Percentiles rank a stretch among this genome's conserved stretches.
Evolutionary conservation across 2,797 vertebrate genomes (phyloP).

Genomic region (Gambelia wislizenii): DNA sequence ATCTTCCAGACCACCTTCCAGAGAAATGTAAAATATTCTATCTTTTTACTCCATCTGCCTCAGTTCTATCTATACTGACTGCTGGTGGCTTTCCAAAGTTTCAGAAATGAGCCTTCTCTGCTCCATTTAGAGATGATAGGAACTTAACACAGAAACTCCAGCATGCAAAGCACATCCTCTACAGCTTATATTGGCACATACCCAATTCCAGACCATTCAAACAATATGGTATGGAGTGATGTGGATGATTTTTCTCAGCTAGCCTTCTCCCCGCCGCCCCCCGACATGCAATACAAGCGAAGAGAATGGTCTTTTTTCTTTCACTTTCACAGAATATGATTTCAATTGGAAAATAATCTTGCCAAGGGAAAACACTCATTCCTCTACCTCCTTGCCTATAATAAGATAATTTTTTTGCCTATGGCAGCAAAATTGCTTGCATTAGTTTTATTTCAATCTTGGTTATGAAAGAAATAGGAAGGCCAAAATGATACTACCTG

Average conservation of each 20-base stretch:
- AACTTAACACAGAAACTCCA: background rate
- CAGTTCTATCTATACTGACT: background rate
- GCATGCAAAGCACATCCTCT: background rate
- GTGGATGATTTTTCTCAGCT: background rate
- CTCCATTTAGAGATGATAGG: background rate
- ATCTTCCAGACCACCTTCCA: too few species aligned
- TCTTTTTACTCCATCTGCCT: background rate
- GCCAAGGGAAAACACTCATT: background rate
- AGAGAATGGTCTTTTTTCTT: background rate
- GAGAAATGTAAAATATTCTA: background rate
- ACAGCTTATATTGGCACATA: background rate
- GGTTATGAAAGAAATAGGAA: background rate
- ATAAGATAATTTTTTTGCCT: background rate
- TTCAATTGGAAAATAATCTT: background rate
- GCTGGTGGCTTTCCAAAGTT: background rate
- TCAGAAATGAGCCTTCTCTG: background rate
- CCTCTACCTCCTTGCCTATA: background rate
- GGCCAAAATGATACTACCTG: conserved; percentile 78
- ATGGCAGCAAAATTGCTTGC: background rate
- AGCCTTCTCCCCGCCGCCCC: too few species aligned
- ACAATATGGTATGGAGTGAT: background rate
- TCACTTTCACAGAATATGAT: background rate
- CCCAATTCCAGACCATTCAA: background rate
- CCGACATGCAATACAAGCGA: background rate
- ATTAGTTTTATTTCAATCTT: background rate